A percentile compares a stretch with the other conserved stretches of the same genome.
phyloP scores from a whole-genome alignment of 2,797 vertebrate genomes.

The Emydoidea blandingii region DNA sequence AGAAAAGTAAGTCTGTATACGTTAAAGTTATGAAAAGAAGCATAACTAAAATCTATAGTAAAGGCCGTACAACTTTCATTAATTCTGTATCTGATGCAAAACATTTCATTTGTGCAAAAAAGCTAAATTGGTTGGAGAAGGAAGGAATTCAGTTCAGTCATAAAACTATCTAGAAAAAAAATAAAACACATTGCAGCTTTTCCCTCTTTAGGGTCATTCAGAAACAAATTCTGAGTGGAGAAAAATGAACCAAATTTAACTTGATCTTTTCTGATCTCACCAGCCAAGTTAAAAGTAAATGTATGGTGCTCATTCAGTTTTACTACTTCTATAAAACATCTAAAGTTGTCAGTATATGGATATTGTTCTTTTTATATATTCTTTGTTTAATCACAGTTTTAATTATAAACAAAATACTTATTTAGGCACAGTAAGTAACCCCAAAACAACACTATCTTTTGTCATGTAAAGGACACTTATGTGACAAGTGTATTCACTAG shows the following conservation, averaged over 20 bases:
- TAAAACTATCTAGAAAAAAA: not conserved
- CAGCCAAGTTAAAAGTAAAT: not conserved
- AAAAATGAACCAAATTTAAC: not conserved
- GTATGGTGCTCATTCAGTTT: not conserved
- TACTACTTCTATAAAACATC: not conserved
- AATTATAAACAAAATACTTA: not conserved
- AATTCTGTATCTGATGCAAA: not conserved
- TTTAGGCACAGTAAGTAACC: not conserved
- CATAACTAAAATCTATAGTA: not conserved
- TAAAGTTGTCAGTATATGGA: not conserved
- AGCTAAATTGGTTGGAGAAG: not conserved
- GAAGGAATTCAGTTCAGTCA: not conserved
- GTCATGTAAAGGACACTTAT: not conserved
- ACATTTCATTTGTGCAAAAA: not conserved
- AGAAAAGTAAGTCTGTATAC: constrained; percentile 78
- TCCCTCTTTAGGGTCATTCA: not conserved
- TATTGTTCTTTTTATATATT: not conserved
- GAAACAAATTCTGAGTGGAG: constrained; percentile 3
- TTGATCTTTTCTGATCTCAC: not conserved
- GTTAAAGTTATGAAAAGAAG: not conserved
- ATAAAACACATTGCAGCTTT: not conserved
- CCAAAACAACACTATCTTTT: not conserved
- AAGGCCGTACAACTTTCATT: not conserved
- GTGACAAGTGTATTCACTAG: not conserved
- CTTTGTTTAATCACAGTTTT: constrained; percentile 1